phyloP scores from a whole-genome alignment of 2,113 vertebrate genomes.

The Athene noctua region DNA sequence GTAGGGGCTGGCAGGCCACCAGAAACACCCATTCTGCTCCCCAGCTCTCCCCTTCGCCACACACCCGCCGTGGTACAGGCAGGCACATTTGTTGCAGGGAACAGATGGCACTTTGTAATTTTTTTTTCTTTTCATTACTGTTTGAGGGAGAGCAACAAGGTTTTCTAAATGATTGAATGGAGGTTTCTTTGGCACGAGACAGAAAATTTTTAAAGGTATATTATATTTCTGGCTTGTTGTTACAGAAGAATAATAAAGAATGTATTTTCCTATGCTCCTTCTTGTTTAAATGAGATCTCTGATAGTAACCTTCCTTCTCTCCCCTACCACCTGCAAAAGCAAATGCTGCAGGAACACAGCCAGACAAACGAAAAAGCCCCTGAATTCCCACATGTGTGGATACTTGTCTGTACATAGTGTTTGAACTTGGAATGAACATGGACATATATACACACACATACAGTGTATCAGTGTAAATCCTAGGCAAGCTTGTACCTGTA shows the following conservation, averaged over 20 bases:
- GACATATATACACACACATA: not conserved
- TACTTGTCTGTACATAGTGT: not conserved
- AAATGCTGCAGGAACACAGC: not conserved
- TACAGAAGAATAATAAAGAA: conserved; percentile 85
- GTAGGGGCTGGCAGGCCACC: not conserved
- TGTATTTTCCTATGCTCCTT: conserved; percentile 80
- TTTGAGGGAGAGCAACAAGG: conserved; percentile 44
- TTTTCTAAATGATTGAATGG: conserved; percentile 67
- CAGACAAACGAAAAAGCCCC: not conserved
- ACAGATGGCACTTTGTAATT: conserved; percentile 18
- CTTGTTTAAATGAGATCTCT: conserved; percentile 53
- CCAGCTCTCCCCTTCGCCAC: not conserved
- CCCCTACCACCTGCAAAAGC: not conserved
- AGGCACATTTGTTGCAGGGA: conserved; percentile 7
- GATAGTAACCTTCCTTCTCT: not conserved
- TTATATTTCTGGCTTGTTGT: conserved; percentile 85
- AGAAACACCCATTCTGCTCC: not conserved
- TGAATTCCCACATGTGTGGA: not conserved
- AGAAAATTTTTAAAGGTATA: conserved; percentile 81
- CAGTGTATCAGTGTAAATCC: accelerated
- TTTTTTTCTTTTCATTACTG: conserved; percentile 55
- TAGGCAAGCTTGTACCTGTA: not conserved
- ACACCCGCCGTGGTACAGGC: conserved; percentile 2
- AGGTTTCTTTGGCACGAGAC: conserved; percentile 70
- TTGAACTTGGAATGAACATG: not conserved